A percentile compares a stretch with the other conserved stretches of the same genome.
Conservation (phyloP, 2,888 invertebrate genomes). For the Junonia oenone region DNA sequence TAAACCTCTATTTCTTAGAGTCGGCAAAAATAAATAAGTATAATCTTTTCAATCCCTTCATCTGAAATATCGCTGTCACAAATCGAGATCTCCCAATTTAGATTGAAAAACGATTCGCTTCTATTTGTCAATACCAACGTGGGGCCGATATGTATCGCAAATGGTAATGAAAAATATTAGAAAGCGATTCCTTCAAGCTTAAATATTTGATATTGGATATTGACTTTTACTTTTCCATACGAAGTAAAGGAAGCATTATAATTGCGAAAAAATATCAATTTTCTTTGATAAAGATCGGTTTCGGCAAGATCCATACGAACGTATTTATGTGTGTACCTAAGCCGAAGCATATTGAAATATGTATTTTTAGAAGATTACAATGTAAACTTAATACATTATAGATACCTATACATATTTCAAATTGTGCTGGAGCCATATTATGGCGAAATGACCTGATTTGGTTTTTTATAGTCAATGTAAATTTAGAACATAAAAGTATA, state of each 20-base stretch:
- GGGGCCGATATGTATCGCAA: constrained; percentile 7
- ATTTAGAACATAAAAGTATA: too few species aligned
- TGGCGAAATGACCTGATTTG: too few species aligned
- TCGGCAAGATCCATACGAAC: too few species aligned
- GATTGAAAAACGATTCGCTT: constrained; percentile 4
- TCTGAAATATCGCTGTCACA: constrained; percentile 3
- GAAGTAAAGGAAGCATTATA: background rate
- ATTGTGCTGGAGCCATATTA: too few species aligned
- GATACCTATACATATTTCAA: too few species aligned
- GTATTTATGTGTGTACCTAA: too few species aligned
- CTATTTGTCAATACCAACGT: constrained; percentile 11
- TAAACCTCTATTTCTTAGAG: background rate
- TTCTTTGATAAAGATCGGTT: too few species aligned
- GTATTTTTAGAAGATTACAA: too few species aligned
- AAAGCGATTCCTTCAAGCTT: background rate
- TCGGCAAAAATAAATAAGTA: background rate
- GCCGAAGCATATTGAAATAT: too few species aligned
- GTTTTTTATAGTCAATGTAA: too few species aligned
- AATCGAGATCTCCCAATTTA: constrained; percentile 20
- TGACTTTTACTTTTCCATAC: background rate
- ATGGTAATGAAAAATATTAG: constrained; percentile 7
- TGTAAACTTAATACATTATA: too few species aligned
- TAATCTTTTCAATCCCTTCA: background rate
- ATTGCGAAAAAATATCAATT: background rate
- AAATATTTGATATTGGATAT: background rate